phyloP scores from a whole-genome alignment of 1,140 invertebrate species.

The Tetragonula clypearis region DNA sequence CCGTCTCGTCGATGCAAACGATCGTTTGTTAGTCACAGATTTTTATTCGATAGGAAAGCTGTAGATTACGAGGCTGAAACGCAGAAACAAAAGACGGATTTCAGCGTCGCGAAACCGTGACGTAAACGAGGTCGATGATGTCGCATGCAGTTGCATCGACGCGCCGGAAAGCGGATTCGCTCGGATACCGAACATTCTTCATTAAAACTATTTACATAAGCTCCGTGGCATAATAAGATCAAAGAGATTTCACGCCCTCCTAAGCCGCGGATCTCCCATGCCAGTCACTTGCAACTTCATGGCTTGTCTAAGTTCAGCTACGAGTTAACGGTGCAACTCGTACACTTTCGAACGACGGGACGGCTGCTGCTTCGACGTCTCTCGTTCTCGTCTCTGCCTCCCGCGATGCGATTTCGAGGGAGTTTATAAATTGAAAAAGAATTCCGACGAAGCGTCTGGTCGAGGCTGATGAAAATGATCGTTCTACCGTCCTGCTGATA shows the following conservation, averaged over 20 bases:
- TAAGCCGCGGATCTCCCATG: background rate
- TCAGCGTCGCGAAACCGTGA: constrained; percentile 9
- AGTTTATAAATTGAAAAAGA: background rate
- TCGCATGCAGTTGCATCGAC: constrained; percentile 64
- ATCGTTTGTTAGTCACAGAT: background rate
- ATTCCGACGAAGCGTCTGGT: background rate
- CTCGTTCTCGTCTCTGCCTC: background rate
- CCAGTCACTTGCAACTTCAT: constrained; percentile 13
- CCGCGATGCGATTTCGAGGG: background rate
- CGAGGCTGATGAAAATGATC: background rate
- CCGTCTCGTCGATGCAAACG: background rate
- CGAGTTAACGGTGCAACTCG: background rate
- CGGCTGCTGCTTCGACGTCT: background rate
- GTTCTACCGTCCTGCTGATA: no score
- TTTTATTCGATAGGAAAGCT: background rate
- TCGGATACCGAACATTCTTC: background rate
- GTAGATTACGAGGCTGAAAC: constrained; percentile 53
- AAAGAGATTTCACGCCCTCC: constrained; percentile 3
- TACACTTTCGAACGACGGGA: background rate
- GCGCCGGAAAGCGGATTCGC: constrained; percentile 15
- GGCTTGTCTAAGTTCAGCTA: background rate
- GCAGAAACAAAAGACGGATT: constrained; percentile 26
- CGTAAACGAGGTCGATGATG: constrained; percentile 54
- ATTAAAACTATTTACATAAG: constrained; percentile 39
- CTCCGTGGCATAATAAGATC: constrained; percentile 27